A percentile compares a stretch with the other conserved stretches of the same genome.
Conservation (phyloP, 2,888 invertebrate genomes). For the Clunio marinus region DNA sequence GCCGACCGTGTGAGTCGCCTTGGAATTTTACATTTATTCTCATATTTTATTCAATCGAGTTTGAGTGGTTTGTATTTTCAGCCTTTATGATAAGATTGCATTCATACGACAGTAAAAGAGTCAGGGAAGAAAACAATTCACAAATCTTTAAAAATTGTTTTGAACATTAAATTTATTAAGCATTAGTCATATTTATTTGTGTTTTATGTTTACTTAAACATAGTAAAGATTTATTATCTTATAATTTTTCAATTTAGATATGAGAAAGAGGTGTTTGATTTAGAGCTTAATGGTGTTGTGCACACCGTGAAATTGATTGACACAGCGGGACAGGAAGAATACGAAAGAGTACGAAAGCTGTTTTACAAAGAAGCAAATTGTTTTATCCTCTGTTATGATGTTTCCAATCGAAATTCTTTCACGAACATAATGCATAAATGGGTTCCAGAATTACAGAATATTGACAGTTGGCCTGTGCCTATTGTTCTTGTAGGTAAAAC, state of each 20-base stretch:
- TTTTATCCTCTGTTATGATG: conserved; percentile 39
- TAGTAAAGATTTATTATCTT: background rate
- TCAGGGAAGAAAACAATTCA: no score
- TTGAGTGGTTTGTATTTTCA: no score
- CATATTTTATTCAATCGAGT: background rate
- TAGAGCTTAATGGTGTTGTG: conserved; percentile 22
- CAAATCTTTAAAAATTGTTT: no score
- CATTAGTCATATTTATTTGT: no score
- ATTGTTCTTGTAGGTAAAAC: conserved; percentile 31
- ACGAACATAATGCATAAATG: conserved; percentile 36
- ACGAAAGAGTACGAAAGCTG: conserved; percentile 33
- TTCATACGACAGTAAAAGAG: no score
- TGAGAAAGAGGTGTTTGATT: conserved; percentile 38
- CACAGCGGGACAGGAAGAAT: conserved; percentile 40
- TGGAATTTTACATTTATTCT: conserved; percentile 10
- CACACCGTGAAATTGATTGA: conserved; percentile 37
- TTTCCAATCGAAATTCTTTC: conserved; percentile 35
- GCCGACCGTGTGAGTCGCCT: conserved; percentile 39
- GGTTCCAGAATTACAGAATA: conserved; percentile 36
- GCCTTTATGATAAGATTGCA: no score
- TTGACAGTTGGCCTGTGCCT: conserved; percentile 28
- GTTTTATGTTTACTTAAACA: no score
- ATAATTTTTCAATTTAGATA: conserved; percentile 24
- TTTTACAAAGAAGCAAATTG: conserved; percentile 38
- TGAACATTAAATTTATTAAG: no score